Evolutionary conservation across 2,888 invertebrate genomes (phyloP).

Genomic region (Temnothorax unifasciatus): DNA sequence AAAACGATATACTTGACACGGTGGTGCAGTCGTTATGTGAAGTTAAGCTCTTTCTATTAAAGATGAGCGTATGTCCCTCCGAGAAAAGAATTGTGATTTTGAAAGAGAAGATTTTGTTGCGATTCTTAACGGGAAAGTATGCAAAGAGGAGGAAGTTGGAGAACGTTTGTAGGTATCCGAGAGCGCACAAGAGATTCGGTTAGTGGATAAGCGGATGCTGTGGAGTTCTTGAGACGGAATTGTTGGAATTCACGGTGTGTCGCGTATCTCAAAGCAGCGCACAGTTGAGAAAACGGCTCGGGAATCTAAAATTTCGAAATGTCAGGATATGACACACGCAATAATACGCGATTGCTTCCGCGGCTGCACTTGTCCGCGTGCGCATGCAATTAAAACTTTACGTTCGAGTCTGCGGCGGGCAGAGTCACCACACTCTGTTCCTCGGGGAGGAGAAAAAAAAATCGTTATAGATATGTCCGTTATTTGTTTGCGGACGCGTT

Average conservation of each 20-base stretch:
- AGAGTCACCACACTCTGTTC: background rate
- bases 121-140: background rate
- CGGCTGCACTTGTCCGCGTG: background rate
- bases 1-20: background rate
- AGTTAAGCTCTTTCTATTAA: background rate
- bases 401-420: background rate
- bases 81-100: background rate
- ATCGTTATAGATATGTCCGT: background rate
- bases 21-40: background rate
- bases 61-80: background rate
- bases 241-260: constrained; percentile 17
- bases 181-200: background rate
- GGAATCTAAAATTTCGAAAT: background rate
- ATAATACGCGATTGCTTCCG: background rate
- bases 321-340: too few relatives aligned
- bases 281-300: background rate
- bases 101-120: background rate
- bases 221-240: background rate
- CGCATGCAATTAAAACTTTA: constrained; percentile 58
- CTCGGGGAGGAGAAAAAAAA: too few relatives aligned
- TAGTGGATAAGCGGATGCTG: background rate
- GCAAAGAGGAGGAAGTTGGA: background rate
- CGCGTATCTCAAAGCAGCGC: background rate
- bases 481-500: constrained; percentile 4
- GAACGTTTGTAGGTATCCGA: background rate